Evolutionary conservation across 1,140 invertebrate species (phyloP).

Genomic region (Caenorhabditis remanei): DNA sequence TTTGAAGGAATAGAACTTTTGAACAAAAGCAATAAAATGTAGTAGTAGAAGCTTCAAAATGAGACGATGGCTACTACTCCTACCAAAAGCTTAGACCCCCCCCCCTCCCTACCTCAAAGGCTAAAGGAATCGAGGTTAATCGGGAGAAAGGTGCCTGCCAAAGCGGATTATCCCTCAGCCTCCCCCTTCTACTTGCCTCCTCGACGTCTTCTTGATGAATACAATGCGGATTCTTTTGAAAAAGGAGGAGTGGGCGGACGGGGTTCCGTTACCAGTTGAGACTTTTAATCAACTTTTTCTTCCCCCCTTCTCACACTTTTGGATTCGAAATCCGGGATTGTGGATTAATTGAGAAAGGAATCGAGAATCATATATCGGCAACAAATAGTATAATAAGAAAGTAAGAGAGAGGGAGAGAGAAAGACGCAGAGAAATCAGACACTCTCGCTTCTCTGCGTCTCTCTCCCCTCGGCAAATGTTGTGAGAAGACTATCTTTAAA

Average conservation of each 20-base stretch:
- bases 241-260: background rate
- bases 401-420: too few relatives aligned
- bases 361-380: too few relatives aligned
- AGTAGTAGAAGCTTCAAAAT: too few relatives aligned
- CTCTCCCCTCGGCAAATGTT: too few relatives aligned
- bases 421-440: too few relatives aligned
- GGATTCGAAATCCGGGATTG: background rate
- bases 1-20: too few relatives aligned
- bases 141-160: slow-evolving; percentile 48
- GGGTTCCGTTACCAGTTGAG: slow-evolving; percentile 8
- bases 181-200: background rate
- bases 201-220: background rate
- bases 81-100: background rate
- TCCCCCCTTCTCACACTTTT: background rate
- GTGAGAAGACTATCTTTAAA: too few relatives aligned
- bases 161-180: slow-evolving; percentile 38
- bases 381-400: too few relatives aligned
- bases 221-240: background rate
- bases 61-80: too few relatives aligned
- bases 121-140: slow-evolving; percentile 41
- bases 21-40: too few relatives aligned
- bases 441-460: too few relatives aligned
- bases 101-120: background rate
- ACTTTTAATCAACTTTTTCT: slow-evolving; percentile 22
- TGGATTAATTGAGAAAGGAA: background rate